Evolutionary conservation across 2,888 invertebrate genomes (phyloP).

Genomic region (Chalcis sispes): DNA sequence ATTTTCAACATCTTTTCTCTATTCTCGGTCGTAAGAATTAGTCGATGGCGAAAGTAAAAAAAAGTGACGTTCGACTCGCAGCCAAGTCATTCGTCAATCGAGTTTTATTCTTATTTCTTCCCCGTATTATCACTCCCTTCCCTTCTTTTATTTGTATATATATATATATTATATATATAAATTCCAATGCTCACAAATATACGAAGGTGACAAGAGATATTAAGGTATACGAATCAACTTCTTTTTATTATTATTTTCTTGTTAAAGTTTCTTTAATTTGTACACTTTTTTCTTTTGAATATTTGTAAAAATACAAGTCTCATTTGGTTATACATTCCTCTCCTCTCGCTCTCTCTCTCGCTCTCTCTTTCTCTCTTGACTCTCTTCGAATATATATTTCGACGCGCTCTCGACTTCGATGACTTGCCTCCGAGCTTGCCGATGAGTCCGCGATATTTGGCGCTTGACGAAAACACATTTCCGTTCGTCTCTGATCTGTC

Average conservation of each 20-base stretch:
- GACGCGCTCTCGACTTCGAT: slow-evolving; percentile 52
- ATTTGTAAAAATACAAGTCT: slow-evolving; percentile 58
- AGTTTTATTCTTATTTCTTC: slow-evolving; percentile 28
- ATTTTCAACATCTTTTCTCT: slow-evolving; percentile 48
- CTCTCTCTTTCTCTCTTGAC: slow-evolving; percentile 44
- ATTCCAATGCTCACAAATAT: slow-evolving; percentile 45
- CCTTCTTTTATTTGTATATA: slow-evolving; percentile 41
- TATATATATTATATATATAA: slow-evolving; percentile 35
- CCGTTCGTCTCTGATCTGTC: slow-evolving; percentile 41
- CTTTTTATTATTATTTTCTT: slow-evolving; percentile 46
- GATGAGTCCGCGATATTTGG: slow-evolving; percentile 77
- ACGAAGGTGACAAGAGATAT: slow-evolving; percentile 54
- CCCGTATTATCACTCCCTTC: slow-evolving; percentile 26
- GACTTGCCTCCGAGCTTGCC: slow-evolving; percentile 73
- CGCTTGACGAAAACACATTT: slow-evolving; percentile 71
- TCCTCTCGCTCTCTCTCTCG: slow-evolving; percentile 26
- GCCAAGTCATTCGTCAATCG: slow-evolving; percentile 60
- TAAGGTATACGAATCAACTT: slow-evolving; percentile 52
- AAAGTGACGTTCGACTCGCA: slow-evolving; percentile 58
- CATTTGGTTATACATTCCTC: slow-evolving; percentile 56
- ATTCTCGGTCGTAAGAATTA: slow-evolving; percentile 60
- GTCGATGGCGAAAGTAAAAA: slow-evolving; percentile 62
- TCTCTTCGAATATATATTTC: slow-evolving; percentile 42
- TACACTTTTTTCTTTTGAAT: slow-evolving; percentile 57
- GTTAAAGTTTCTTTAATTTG: slow-evolving; percentile 56